Percentiles rank a stretch among this genome's conserved stretches.
phyloP scores from a whole-genome alignment of 2,113 vertebrate species.

The Paraplagusia blochii region DNA sequence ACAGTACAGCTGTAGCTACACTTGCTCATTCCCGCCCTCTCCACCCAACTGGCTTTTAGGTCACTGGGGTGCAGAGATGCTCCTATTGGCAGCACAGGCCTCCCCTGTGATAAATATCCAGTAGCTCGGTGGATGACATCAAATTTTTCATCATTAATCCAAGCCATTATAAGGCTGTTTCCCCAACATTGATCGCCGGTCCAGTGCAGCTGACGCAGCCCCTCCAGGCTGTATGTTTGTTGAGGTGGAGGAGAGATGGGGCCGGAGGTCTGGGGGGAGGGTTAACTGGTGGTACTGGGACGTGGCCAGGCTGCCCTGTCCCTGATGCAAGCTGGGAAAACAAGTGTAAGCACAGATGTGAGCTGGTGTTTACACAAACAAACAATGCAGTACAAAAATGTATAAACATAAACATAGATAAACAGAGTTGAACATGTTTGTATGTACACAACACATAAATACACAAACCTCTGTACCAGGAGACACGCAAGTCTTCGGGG shows the following conservation, averaged over 20 bases:
- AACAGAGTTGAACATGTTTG: slow-evolving; percentile 9
- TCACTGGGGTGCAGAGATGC: slow-evolving; percentile 71
- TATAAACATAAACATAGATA: slow-evolving; percentile 20
- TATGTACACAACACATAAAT: slow-evolving; percentile 13
- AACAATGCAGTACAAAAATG: slow-evolving; percentile 4
- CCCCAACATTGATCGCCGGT: slow-evolving; percentile 87
- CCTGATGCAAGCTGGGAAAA: slow-evolving; percentile 29
- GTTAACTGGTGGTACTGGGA: slow-evolving; percentile 58
- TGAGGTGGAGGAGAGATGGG: neutral
- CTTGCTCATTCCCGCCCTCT: slow-evolving; percentile 40
- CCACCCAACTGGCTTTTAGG: slow-evolving; percentile 52
- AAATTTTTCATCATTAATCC: slow-evolving; percentile 99
- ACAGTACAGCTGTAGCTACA: slow-evolving; percentile 52
- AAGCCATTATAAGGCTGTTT: slow-evolving; percentile 87
- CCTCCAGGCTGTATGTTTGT: slow-evolving; percentile 77
- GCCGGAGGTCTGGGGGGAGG: slow-evolving; percentile 43
- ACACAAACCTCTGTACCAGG: slow-evolving; percentile 24
- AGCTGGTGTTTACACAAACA: slow-evolving; percentile 32
- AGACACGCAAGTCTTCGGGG: slow-evolving; percentile 15
- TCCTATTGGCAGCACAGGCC: slow-evolving; percentile 74
- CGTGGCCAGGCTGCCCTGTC: slow-evolving; percentile 37
- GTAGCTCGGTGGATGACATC: slow-evolving; percentile 82
- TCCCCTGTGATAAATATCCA: slow-evolving; percentile 89
- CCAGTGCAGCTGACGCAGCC: slow-evolving; percentile 81
- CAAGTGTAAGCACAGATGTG: slow-evolving; percentile 45